A percentile compares a stretch with the other conserved stretches of the same genome.
Evolutionary conservation across 2,888 invertebrate species (phyloP).

Genomic region (Amphipoea lucens): DNA sequence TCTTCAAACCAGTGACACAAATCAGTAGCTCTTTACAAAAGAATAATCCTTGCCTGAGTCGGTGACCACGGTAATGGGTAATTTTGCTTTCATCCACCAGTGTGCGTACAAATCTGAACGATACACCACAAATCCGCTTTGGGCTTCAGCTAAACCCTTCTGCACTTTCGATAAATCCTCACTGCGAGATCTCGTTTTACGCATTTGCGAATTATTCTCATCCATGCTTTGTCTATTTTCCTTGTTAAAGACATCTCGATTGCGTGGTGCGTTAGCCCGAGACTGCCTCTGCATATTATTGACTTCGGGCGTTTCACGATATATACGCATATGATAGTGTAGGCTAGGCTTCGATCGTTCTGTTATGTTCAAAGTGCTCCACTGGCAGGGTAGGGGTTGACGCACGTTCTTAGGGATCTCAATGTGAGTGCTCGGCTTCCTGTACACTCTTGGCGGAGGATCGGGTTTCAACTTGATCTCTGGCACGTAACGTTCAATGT

Average conservation of each 20-base stretch:
- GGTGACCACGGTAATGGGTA: slow-evolving; percentile 92
- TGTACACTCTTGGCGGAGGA: slow-evolving; percentile 86
- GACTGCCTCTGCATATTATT: slow-evolving; percentile 76
- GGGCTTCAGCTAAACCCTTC: slow-evolving; percentile 83
- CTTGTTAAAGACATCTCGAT: slow-evolving; percentile 80
- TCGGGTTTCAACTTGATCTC: slow-evolving; percentile 85
- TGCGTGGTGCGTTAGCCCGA: slow-evolving; percentile 79
- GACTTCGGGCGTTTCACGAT: slow-evolving; percentile 79
- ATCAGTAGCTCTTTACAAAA: slow-evolving; percentile 90
- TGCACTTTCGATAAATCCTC: slow-evolving; percentile 87
- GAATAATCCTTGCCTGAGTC: slow-evolving; percentile 91
- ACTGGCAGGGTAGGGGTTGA: slow-evolving; percentile 83
- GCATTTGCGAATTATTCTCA: slow-evolving; percentile 71
- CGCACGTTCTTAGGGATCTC: slow-evolving; percentile 88
- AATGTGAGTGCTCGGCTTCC: slow-evolving; percentile 86
- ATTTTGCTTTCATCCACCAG: slow-evolving; percentile 97
- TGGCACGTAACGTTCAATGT: slow-evolving; percentile 85
- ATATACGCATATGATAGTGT: slow-evolving; percentile 89
- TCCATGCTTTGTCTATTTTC: slow-evolving; percentile 73
- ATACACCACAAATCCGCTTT: slow-evolving; percentile 91
- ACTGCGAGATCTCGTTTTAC: slow-evolving; percentile 86
- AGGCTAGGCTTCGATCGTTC: slow-evolving; percentile 87
- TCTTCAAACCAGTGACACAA: slow-evolving; percentile 90
- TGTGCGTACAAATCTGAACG: slow-evolving; percentile 96
- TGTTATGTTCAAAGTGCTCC: slow-evolving; percentile 88